Evolutionary conservation across 2,797 vertebrate species (phyloP).

Genomic region (Loriculus beryllinus): DNA sequence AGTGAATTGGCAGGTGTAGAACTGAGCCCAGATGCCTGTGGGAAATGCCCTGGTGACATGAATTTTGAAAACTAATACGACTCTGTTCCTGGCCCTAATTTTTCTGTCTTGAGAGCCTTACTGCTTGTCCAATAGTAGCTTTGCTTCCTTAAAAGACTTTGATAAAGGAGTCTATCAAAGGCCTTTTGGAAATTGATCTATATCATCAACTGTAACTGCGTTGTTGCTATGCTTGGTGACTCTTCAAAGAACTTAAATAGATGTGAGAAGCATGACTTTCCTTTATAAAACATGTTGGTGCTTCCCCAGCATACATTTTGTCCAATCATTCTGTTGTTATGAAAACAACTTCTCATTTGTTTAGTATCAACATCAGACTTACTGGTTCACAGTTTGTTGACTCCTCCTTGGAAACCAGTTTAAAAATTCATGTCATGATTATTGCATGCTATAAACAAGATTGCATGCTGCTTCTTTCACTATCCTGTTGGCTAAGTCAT

Average conservation of each 20-base stretch:
- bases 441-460: background rate
- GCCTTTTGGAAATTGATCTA: background rate
- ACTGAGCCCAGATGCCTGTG: background rate
- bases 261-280: background rate
- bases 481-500: background rate
- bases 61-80: background rate
- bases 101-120: background rate
- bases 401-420: background rate
- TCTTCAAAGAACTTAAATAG: background rate
- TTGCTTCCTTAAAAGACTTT: background rate
- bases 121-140: background rate
- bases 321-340: background rate
- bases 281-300: background rate
- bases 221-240: background rate
- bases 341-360: background rate
- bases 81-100: background rate
- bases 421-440: background rate
- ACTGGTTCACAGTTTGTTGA: background rate
- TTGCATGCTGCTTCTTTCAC: background rate
- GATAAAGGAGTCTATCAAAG: background rate
- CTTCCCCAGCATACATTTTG: background rate
- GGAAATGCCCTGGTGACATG: background rate
- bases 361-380: background rate
- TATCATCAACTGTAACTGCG: background rate
- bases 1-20: background rate